Evolutionary conservation across 2,113 vertebrate genomes (phyloP).

Genomic region (Mohoua ochrocephala): DNA sequence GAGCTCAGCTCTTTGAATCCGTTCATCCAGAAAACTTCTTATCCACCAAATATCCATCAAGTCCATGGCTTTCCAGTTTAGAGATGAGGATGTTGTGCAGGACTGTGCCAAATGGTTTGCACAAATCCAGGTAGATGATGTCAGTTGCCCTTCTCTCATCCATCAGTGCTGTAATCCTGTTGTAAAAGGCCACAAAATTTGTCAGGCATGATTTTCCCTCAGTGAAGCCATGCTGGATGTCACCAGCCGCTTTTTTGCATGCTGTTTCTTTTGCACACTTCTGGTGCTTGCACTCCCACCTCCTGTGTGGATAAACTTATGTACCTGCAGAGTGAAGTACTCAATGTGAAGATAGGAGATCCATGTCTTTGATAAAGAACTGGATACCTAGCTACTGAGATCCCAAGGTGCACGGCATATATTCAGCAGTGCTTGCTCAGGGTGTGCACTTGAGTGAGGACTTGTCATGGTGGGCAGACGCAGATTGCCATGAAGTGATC

Average conservation of each 20-base stretch:
- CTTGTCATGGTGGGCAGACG: neutral
- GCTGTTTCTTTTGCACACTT: neutral
- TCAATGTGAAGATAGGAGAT: neutral
- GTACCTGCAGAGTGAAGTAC: neutral
- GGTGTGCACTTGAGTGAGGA: neutral
- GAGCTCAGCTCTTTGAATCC: neutral
- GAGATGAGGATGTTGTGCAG: neutral
- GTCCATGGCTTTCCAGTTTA: neutral
- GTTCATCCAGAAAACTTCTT: neutral
- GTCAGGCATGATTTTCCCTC: neutral
- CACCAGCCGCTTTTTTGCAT: neutral
- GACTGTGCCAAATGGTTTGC: neutral
- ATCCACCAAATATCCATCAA: neutral
- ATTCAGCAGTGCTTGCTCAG: neutral
- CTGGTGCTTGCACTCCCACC: neutral
- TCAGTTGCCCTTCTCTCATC: neutral
- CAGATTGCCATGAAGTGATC: neutral
- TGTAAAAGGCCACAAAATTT: neutral
- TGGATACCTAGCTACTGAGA: neutral
- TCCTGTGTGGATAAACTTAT: neutral
- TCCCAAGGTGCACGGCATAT: rapidly evolving
- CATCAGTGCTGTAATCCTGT: neutral
- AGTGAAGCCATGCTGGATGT: neutral
- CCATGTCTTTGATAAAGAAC: neutral
- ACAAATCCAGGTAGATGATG: too few species aligned